These are phyloP conservation scores for Protomyctophum bolini DNA, from an alignment of 2,113 vertebrate genomes.

Conservation along the genomic window DNA sequence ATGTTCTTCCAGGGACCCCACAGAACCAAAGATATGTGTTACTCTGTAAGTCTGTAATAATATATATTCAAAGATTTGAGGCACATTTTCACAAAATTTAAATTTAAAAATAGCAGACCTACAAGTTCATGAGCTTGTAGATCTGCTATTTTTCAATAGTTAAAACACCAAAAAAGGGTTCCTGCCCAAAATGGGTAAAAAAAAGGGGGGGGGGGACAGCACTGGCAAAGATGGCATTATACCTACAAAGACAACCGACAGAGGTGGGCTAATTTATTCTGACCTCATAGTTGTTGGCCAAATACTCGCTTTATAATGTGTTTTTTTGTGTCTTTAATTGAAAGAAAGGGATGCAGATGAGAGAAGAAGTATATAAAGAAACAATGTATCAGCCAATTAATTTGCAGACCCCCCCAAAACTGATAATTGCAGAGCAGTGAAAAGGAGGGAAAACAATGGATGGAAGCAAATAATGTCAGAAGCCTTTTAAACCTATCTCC, in stretches of 20 bases:
- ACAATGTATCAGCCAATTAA: slow-evolving; percentile 48
- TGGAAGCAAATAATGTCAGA: slow-evolving; percentile 15
- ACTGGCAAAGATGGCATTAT: slow-evolving; percentile 55
- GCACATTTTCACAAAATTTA: too few species aligned
- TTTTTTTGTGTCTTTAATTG: neutral
- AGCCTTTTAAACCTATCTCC: too few species aligned
- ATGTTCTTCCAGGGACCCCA: too few species aligned
- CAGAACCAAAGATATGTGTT: too few species aligned
- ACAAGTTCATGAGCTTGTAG: too few species aligned
- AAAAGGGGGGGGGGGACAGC: slow-evolving; percentile 37
- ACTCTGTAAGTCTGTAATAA: too few species aligned
- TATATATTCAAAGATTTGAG: too few species aligned
- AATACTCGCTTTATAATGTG: neutral
- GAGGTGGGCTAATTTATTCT: neutral
- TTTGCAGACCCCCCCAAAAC: slow-evolving; percentile 37
- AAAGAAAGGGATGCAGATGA: neutral
- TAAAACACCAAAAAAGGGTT: too few species aligned
- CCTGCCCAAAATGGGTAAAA: neutral
- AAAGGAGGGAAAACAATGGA: slow-evolving; percentile 21
- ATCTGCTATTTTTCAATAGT: too few species aligned
- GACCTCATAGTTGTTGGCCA: slow-evolving; percentile 14
- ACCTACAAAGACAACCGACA: slow-evolving; percentile 36
- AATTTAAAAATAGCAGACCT: too few species aligned
- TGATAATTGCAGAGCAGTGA: slow-evolving; percentile 38
- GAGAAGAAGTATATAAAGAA: slow-evolving; percentile 43